These are phyloP conservation scores for Mormoops blainvillei DNA, from an alignment of 2,113 vertebrate species.

Conservation along the genomic window DNA sequence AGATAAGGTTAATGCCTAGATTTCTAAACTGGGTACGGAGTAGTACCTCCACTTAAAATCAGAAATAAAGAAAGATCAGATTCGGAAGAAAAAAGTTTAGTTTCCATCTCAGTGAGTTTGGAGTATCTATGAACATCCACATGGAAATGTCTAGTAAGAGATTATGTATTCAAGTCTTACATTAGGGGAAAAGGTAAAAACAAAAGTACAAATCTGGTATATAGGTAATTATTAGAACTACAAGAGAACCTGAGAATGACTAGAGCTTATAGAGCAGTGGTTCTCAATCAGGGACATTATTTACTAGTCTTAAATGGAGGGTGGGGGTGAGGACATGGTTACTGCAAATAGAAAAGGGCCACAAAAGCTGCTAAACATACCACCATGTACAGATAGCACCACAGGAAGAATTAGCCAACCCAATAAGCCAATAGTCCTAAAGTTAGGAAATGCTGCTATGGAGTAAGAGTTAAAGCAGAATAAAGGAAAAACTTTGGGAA, in stretches of 20 bases:
- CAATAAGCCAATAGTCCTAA: neutral
- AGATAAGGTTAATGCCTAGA: neutral
- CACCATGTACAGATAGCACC: neutral
- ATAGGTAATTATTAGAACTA: neutral
- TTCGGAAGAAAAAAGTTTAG: neutral
- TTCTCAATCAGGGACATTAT: neutral
- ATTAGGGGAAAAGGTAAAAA: neutral
- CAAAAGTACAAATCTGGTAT: neutral
- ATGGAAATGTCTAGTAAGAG: neutral
- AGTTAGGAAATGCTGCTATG: neutral
- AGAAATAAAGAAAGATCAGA: neutral
- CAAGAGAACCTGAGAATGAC: neutral
- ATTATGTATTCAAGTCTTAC: neutral
- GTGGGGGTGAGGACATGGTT: neutral
- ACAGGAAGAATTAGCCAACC: neutral
- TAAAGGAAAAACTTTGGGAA: neutral
- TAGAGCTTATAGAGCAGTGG: neutral
- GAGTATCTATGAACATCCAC: neutral
- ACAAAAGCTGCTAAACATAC: neutral
- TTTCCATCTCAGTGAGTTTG: neutral
- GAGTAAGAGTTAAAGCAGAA: neutral
- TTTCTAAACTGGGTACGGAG: neutral
- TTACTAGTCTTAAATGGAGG: neutral
- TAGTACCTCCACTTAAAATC: neutral
- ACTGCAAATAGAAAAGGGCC: neutral